Conservation (phyloP, 2,888 invertebrate genomes). For the Trichopria drosophilae region DNA sequence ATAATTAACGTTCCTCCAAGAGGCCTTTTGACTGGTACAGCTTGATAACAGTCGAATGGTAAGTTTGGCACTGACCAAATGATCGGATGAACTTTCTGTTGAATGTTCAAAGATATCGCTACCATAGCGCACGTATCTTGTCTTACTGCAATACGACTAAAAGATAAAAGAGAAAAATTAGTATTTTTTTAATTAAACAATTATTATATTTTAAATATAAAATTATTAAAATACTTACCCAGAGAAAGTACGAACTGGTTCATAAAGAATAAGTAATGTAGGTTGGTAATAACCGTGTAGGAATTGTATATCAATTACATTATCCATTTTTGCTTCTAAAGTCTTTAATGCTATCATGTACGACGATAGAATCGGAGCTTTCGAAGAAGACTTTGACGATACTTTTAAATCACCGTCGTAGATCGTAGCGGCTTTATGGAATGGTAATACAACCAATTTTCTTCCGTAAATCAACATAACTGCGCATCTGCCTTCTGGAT, state of each 20-base stretch:
- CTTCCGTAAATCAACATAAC: conserved; percentile 93
- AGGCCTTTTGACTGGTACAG: conserved; percentile 88
- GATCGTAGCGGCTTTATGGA: conserved; percentile 80
- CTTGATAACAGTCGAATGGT: conserved; percentile 90
- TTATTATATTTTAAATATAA: too few relatives aligned
- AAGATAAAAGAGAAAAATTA: too few relatives aligned
- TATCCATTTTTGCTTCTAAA: conserved; percentile 94
- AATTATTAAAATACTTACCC: too few relatives aligned
- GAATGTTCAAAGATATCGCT: conserved; percentile 93
- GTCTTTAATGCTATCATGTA: conserved; percentile 85
- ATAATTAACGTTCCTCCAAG: conserved; percentile 92
- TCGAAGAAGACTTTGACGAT: conserved; percentile 60
- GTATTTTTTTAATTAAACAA: too few relatives aligned
- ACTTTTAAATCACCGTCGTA: conserved; percentile 81
- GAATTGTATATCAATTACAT: conserved; percentile 95
- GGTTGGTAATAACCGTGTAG: conserved; percentile 98
- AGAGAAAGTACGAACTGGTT: conserved; percentile 94
- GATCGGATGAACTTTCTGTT: conserved; percentile 93
- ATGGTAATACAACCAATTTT: conserved; percentile 90
- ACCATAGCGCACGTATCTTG: conserved; percentile 97
- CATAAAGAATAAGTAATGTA: conserved; percentile 91
- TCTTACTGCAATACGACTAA: conserved; percentile 83
- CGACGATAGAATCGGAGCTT: conserved; percentile 82
- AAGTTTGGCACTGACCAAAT: conserved; percentile 95
- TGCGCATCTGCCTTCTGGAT: conserved; percentile 94